A percentile compares a stretch with the other conserved stretches of the same genome.
Conservation (phyloP, 92 coral and sea anemone species). For the Palythoa heliodiscus region DNA sequence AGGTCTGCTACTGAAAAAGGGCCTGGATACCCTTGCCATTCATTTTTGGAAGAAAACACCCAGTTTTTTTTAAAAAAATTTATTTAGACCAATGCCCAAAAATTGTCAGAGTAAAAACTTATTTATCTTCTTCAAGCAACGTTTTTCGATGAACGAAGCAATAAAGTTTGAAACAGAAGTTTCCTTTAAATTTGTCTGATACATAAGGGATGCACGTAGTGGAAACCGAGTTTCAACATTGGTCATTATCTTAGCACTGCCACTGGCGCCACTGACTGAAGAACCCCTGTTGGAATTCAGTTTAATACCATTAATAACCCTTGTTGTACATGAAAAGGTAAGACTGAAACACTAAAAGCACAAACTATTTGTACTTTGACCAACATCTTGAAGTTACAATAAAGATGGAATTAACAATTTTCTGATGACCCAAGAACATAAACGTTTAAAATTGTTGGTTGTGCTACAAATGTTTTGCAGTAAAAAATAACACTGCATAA, state of each 20-base stretch:
- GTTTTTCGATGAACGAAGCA: background rate
- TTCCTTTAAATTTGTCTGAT: background rate
- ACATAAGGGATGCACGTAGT: background rate
- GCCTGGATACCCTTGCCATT: conserved; percentile 51
- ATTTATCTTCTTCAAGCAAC: background rate
- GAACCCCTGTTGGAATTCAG: conserved; percentile 1
- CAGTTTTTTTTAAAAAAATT: conserved; percentile 53
- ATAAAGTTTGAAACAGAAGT: background rate
- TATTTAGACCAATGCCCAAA: conserved; percentile 43
- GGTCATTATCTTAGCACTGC: background rate
- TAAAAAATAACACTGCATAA: no score
- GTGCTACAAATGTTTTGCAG: no score
- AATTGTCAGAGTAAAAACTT: background rate
- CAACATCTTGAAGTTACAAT: no score
- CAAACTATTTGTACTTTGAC: no score
- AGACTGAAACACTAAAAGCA: no score
- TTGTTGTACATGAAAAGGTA: no score
- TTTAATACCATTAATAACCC: background rate
- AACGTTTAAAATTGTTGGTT: no score
- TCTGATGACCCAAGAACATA: no score
- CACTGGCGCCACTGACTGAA: conserved; percentile 13
- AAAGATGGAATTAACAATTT: no score
- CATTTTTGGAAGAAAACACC: conserved; percentile 45
- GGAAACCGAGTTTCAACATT: conserved; percentile 16
- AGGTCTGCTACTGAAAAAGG: conserved; percentile 4